A percentile compares a stretch with the other conserved stretches of the same genome.
These are phyloP conservation scores for Hypanus sabinus DNA, from an alignment of 2,113 vertebrate genomes.

Conservation along the genomic window DNA sequence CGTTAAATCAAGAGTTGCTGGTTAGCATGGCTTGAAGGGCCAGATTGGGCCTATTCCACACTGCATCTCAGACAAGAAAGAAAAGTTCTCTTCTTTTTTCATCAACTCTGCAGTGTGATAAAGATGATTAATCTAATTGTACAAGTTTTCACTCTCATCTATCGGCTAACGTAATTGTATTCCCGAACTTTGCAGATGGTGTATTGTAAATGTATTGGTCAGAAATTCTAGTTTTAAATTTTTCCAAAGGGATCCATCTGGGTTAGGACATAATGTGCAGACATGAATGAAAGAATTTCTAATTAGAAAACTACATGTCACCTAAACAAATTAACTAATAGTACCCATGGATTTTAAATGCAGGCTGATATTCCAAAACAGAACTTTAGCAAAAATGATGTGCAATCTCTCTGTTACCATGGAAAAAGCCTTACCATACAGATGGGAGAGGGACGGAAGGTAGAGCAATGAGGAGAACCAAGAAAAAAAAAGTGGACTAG, in stretches of 20 bases:
- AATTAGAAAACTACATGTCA: neutral
- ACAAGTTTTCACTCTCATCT: neutral
- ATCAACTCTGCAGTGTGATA: neutral
- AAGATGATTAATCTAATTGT: neutral
- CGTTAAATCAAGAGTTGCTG: too few species aligned
- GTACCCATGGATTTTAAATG: neutral
- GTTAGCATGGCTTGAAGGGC: too few species aligned
- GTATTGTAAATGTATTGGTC: neutral
- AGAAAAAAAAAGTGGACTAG: neutral
- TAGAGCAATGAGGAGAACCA: too few species aligned
- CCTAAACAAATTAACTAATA: neutral
- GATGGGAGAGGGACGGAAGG: neutral
- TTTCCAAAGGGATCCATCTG: neutral
- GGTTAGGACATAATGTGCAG: neutral
- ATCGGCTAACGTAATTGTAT: neutral
- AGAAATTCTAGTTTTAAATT: neutral
- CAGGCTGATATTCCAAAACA: neutral
- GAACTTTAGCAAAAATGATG: neutral
- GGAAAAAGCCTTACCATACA: neutral
- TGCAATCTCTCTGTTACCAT: neutral
- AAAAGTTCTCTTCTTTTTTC: too few species aligned
- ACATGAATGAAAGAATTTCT: neutral
- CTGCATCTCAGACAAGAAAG: too few species aligned
- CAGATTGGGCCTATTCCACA: too few species aligned
- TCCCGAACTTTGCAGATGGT: neutral